Percentiles rank a stretch among this genome's conserved stretches.
phyloP scores from a whole-genome alignment of 2,888 invertebrate genomes.

The Amblyjoppa proteus region DNA sequence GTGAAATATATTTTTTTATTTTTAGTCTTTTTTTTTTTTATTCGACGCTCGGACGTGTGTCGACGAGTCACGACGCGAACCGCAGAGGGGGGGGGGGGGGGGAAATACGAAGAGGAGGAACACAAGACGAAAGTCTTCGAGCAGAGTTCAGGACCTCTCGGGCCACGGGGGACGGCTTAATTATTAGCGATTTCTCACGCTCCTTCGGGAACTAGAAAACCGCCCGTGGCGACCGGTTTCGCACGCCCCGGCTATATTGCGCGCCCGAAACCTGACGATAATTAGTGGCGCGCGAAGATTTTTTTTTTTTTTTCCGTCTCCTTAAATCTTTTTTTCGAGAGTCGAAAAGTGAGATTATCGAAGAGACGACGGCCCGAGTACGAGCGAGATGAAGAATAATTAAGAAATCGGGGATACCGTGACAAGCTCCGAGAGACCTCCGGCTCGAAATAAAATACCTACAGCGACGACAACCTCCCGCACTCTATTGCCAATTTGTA shows the following conservation, averaged over 20 bases:
- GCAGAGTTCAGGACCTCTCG: slow-evolving; percentile 42
- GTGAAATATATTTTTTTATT: slow-evolving; percentile 26
- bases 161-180: slow-evolving; percentile 51
- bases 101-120: not conserved
- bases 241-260: slow-evolving; percentile 41
- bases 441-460: not conserved
- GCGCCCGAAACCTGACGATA: slow-evolving; percentile 70
- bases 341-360: not conserved
- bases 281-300: slow-evolving; percentile 64
- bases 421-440: slow-evolving; percentile 6
- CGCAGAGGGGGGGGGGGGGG: no score
- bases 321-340: not conserved
- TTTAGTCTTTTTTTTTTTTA: not conserved
- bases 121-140: slow-evolving; percentile 14
- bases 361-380: slow-evolving; percentile 40
- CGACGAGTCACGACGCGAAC: slow-evolving; percentile 49
- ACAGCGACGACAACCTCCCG: not conserved
- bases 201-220: slow-evolving; percentile 64
- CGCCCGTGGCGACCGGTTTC: slow-evolving; percentile 64
- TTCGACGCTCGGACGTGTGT: slow-evolving; percentile 13
- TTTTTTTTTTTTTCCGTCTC: not conserved
- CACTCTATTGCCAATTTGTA: slow-evolving; percentile 59
- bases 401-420: slow-evolving; percentile 1
- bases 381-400: not conserved
- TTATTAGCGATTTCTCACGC: slow-evolving; percentile 73